Evolutionary conservation across 1,140 invertebrate genomes (phyloP), one percentile per base, ranked within the genome.

Genomic region (Nautilus pompilius): DNA sequence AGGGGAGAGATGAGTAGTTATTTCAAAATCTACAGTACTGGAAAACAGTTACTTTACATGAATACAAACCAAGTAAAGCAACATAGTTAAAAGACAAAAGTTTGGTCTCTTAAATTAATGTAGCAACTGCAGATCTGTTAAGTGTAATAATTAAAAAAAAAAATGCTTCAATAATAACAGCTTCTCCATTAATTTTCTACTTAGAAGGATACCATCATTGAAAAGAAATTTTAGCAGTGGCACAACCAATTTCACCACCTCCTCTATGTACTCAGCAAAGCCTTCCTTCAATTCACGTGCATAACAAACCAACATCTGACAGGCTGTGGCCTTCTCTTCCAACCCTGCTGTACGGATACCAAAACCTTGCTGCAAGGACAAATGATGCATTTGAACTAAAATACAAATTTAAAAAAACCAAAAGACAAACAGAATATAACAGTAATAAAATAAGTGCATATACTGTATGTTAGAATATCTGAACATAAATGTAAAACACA

Each of bases 221-320:
- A 99, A 99, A 82, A 98, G 98, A 76, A 99, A 99, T 81, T 98
- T 98, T 6, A 99, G 86, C 87, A 99, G 90, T 0, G 96, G 95
- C 33, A 99, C 90, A 80, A 84, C 97, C 48, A 99, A 86, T 75
- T 91, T 90, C 0, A 98, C 92, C 15, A 96, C 93, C 77, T 96
- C 89, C 79, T 98, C 95, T 1, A 93, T 90, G 77, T 99, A 99
- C 68, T 90, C 89, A 13, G 92, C 91, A 82, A 99, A 99, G 2
- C 91, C 93, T 75, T 97, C 94, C 82, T 99, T 99, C 24, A 99
- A 84, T 83, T 99, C 96, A 28, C 94, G 87, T 0, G 97, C 97
- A 80, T 99, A 99, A 81, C 96, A 99, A 8, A 99, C 95, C 8
- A 99, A 84, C 96, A 99, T 99, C 81, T 98, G 95, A 80, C 96